Percentiles rank a stretch among this genome's conserved stretches.
These are phyloP conservation scores for Ceyx margarethae DNA, from an alignment of 2,113 vertebrate genomes.

Conservation along the genomic window DNA sequence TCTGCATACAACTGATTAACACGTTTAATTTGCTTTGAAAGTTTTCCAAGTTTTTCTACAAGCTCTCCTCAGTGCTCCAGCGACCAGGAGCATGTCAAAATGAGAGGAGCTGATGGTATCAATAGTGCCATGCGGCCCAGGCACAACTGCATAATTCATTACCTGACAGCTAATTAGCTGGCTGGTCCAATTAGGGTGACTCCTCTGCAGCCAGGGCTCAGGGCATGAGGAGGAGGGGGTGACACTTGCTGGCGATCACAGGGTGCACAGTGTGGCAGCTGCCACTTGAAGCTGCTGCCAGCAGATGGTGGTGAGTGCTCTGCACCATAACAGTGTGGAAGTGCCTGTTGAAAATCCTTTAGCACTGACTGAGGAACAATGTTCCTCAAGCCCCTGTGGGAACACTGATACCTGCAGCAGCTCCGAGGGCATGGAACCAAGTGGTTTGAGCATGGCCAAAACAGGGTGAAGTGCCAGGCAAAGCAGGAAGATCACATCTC, in stretches of 20 bases:
- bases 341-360: rapidly evolving
- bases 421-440: rapidly evolving
- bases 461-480: too few species aligned
- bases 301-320: background rate
- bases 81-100: background rate
- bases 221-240: background rate
- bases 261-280: background rate
- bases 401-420: rapidly evolving
- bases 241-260: background rate
- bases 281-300: background rate
- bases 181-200: background rate
- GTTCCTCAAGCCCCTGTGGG: background rate
- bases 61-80: background rate
- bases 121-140: background rate
- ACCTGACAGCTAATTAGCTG: slow-evolving; percentile 7
- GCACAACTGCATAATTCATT: background rate
- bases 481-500: too few species aligned
- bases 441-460: too few species aligned
- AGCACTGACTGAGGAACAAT: rapidly evolving
- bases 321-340: rapidly evolving
- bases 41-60: background rate
- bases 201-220: background rate
- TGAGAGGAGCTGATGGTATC: background rate
- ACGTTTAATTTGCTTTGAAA: background rate
- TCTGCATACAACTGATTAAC: background rate